phyloP scores from a whole-genome alignment of 2,888 invertebrate genomes.

The Parnassius apollo region DNA sequence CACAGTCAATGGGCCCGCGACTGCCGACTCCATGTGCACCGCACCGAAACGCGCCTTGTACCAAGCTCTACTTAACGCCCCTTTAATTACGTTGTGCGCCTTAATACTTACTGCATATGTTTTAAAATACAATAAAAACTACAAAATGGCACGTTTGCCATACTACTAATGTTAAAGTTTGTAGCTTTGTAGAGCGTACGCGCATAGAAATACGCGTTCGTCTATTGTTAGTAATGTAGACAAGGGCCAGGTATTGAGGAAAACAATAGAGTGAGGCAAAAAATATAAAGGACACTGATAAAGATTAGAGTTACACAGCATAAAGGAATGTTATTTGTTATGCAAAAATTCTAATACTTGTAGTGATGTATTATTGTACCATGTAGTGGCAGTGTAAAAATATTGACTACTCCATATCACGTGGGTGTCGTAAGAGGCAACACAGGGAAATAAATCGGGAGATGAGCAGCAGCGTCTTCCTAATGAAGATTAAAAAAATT shows the following conservation, averaged over 20 bases:
- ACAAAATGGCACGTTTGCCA: constrained; percentile 33
- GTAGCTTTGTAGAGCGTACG: constrained; percentile 74
- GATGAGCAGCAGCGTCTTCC: too few relatives aligned
- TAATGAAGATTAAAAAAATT: too few relatives aligned
- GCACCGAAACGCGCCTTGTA: constrained; percentile 70
- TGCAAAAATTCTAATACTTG: constrained; percentile 20
- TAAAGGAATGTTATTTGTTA: constrained; percentile 46
- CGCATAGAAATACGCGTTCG: constrained; percentile 67
- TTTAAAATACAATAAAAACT: constrained; percentile 30
- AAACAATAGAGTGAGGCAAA: constrained; percentile 48
- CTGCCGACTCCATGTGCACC: constrained; percentile 74
- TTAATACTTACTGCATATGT: constrained; percentile 23
- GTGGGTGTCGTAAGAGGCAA: too few relatives aligned
- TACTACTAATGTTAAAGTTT: constrained; percentile 52
- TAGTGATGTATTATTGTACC: not conserved
- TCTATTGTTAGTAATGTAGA: constrained; percentile 64
- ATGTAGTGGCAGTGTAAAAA: too few relatives aligned
- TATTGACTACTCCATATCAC: too few relatives aligned
- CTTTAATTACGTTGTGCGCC: constrained; percentile 1
- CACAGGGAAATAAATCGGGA: too few relatives aligned
- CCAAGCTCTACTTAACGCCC: constrained; percentile 41
- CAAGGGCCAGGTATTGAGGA: constrained; percentile 48
- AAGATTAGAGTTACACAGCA: constrained; percentile 55
- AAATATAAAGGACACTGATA: constrained; percentile 49
- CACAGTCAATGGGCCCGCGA: constrained; percentile 76